phyloP scores from a whole-genome alignment of 1,140 invertebrate genomes.

The Lepidotrigona ventralis region DNA sequence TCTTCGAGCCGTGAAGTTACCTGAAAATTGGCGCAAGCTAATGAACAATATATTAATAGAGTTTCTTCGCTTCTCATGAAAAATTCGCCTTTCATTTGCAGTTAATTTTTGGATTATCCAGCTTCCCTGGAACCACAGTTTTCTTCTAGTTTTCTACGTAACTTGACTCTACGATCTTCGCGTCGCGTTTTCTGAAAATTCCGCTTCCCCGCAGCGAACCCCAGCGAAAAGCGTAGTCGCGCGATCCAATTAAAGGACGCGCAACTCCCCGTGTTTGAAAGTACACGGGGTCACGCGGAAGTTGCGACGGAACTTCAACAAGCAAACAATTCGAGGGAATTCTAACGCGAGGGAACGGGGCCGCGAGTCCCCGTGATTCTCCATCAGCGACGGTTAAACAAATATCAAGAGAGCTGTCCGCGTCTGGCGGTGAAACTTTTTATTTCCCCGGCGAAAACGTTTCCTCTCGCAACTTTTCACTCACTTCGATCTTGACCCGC shows the following conservation, averaged over 20 bases:
- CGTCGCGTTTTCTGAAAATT: background rate
- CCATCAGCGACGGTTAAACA: constrained; percentile 1
- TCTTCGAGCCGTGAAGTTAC: too few species aligned
- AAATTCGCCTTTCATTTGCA: too few species aligned
- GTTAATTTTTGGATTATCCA: too few species aligned
- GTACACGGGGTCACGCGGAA: background rate
- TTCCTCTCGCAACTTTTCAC: constrained; percentile 8
- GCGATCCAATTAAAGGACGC: background rate
- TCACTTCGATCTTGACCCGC: constrained; percentile 21
- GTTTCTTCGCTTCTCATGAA: too few species aligned
- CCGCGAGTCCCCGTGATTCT: background rate
- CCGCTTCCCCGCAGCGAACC: background rate
- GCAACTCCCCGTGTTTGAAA: background rate
- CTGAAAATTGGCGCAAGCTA: too few species aligned
- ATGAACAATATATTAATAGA: too few species aligned
- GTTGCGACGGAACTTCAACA: background rate
- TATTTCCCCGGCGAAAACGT: background rate
- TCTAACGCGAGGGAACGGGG: background rate
- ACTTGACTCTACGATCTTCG: background rate
- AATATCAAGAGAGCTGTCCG: background rate
- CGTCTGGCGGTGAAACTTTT: background rate
- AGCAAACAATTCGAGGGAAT: background rate
- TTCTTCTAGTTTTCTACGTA: background rate
- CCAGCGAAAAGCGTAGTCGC: background rate
- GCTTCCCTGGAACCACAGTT: too few species aligned